phyloP scores from a whole-genome alignment of 2,113 vertebrate genomes.

The Ptychochromis oligacanthus region DNA sequence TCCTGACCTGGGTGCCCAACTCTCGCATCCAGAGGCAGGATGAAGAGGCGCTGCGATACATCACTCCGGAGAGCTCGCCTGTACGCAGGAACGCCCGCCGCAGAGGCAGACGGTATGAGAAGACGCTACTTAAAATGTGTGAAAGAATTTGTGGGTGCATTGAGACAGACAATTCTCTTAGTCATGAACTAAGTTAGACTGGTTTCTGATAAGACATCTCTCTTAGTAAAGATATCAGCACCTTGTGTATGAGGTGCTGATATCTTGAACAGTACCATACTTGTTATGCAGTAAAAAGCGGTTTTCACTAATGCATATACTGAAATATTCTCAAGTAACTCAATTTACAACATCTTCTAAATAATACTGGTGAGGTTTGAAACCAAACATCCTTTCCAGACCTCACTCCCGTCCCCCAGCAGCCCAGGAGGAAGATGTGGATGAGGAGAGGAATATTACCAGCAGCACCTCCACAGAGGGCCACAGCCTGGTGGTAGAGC shows the following conservation, averaged over 20 bases:
- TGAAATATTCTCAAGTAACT: not conserved
- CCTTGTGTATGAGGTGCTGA: not conserved
- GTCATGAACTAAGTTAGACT: too few species aligned
- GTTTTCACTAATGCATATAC: not conserved
- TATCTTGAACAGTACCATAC: not conserved
- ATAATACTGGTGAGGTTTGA: not conserved
- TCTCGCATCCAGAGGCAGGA: conserved; percentile 95
- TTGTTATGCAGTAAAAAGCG: not conserved
- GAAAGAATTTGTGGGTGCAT: too few species aligned
- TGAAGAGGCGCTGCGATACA: conserved; percentile 92
- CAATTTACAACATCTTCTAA: not conserved
- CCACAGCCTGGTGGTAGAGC: conserved; percentile 73
- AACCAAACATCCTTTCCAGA: conserved; percentile 36
- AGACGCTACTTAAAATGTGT: not conserved
- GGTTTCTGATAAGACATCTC: too few species aligned
- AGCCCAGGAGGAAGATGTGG: conserved; percentile 78
- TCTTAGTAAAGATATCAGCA: too few species aligned
- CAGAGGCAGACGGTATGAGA: conserved; percentile 69
- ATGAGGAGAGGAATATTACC: conserved; percentile 76
- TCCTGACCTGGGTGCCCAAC: conserved; percentile 97
- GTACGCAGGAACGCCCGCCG: conserved; percentile 87
- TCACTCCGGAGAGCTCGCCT: conserved; percentile 94
- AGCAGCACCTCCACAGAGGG: conserved; percentile 70
- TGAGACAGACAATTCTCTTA: too few species aligned
- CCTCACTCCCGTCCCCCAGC: conserved; percentile 55